Percentiles rank a stretch among this genome's conserved stretches.
These are phyloP conservation scores for Tamandua tetradactyla DNA, from an alignment of 2,797 vertebrate genomes.

Conservation along the genomic window DNA sequence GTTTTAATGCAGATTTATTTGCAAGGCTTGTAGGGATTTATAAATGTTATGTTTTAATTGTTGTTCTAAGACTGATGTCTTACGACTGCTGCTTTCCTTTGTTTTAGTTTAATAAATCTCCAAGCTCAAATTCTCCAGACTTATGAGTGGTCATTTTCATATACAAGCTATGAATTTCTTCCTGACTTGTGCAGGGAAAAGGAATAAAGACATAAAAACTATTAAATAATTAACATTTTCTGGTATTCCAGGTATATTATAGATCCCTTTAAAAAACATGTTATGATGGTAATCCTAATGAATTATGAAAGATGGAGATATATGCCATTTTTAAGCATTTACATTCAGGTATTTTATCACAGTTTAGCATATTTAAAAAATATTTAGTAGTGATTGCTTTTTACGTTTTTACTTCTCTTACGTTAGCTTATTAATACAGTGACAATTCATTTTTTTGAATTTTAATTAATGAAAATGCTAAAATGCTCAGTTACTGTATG, in stretches of 20 bases:
- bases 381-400: neutral
- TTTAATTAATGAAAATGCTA: neutral
- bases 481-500: neutral
- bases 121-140: neutral
- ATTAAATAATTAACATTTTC: neutral
- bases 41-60: constrained; percentile 65
- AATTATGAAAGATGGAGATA: neutral
- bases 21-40: constrained; percentile 26
- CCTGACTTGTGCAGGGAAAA: neutral
- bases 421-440: neutral
- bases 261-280: neutral
- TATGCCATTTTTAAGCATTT: neutral
- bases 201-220: neutral
- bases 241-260: neutral
- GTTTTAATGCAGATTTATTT: constrained; percentile 63
- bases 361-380: neutral
- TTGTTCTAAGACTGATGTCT: constrained; percentile 43
- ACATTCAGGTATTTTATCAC: neutral
- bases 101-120: constrained; percentile 49
- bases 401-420: neutral
- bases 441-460: neutral
- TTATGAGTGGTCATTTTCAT: neutral
- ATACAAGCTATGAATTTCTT: neutral
- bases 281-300: neutral
- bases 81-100: neutral